These are phyloP conservation scores for Mus spretus DNA, from an alignment of 2,797 vertebrate species.

Conservation along the genomic window DNA sequence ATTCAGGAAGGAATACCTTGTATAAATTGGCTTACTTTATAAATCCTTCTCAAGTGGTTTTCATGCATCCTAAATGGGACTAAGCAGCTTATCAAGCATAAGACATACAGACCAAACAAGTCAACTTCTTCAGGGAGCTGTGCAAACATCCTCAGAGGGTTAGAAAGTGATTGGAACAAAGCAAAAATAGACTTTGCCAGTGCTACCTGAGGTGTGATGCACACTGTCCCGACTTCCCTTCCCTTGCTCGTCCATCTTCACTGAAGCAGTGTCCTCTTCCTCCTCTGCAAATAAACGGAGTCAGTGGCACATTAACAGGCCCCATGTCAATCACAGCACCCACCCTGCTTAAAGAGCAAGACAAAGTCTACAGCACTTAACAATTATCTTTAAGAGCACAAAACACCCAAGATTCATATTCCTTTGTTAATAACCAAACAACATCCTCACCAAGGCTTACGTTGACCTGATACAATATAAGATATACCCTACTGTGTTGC, in stretches of 20 bases:
- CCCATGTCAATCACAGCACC: slow-evolving; percentile 59
- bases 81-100: slow-evolving; percentile 88
- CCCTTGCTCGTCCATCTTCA: slow-evolving; percentile 81
- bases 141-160: slow-evolving; percentile 72
- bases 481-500: neutral
- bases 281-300: slow-evolving; percentile 90
- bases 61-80: slow-evolving; percentile 91
- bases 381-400: slow-evolving; percentile 61
- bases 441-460: neutral
- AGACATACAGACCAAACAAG: slow-evolving; percentile 80
- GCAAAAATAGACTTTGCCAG: neutral
- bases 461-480: slow-evolving; percentile 8
- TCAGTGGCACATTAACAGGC: slow-evolving; percentile 69
- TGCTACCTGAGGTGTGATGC: slow-evolving; percentile 86
- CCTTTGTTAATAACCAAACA: slow-evolving; percentile 52
- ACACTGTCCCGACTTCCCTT: slow-evolving; percentile 85
- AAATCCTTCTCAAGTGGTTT: slow-evolving; percentile 96
- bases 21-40: slow-evolving; percentile 99
- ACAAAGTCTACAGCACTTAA: slow-evolving; percentile 45
- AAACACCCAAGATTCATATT: slow-evolving; percentile 53
- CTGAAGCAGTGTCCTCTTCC: slow-evolving; percentile 82
- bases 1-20: slow-evolving; percentile 98
- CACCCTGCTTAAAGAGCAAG: slow-evolving; percentile 49
- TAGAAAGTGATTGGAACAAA: slow-evolving; percentile 73
- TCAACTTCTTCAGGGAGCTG: slow-evolving; percentile 75